Evolutionary conservation across 92 coral and sea anemone genomes (phyloP), one percentile per base, ranked within the genome.

Genomic region (Bergia puertoricense): DNA sequence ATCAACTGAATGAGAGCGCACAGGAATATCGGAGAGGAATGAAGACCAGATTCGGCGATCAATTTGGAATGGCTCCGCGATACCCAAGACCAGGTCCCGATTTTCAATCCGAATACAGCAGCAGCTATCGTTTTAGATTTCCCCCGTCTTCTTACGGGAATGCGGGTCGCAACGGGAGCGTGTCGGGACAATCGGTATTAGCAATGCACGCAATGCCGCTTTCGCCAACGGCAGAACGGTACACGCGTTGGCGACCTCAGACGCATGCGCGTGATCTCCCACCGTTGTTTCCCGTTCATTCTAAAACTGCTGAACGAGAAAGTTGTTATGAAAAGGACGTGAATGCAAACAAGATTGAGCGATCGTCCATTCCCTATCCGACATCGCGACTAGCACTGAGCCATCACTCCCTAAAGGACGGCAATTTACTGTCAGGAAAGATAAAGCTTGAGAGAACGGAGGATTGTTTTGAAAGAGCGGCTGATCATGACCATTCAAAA

Each of bases 261-360:
- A 41, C 74, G 62, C 87, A 37, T 69, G 79, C 87, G 79, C 79
- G 79, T 2, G 87, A 84, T 6, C 77, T 46, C 23, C 79, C 87
- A 1, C 79, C 79, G 5, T 11, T 72, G 69, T 84, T 69, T 30
- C 87, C 87, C 13, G 36, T 84, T 6, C 66, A 38, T 48, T 71
- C 66, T 36, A 45, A 66, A 5, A 46, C 41, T 5, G 43, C 74
- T 18, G 87, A 84, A 38, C 87, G 16, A 18, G 87, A 84, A 71
- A 84, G 44, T 16, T 71, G 37, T 41, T 84, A 30, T 72, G 68
- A 84, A 18, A 84, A 71, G 15, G 79, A 84, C 42, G 65, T 48
- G 65, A 84, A 84, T 46, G 78, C 59, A 23, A 84, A 84, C 78
- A 84, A 48, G 69, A 69, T 84, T 36, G 79, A 84, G 44, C 75